Percentiles rank a stretch among this genome's conserved stretches.
Conservation (phyloP, 2,113 vertebrate genomes). For the Brachionichthys hirsutus region DNA sequence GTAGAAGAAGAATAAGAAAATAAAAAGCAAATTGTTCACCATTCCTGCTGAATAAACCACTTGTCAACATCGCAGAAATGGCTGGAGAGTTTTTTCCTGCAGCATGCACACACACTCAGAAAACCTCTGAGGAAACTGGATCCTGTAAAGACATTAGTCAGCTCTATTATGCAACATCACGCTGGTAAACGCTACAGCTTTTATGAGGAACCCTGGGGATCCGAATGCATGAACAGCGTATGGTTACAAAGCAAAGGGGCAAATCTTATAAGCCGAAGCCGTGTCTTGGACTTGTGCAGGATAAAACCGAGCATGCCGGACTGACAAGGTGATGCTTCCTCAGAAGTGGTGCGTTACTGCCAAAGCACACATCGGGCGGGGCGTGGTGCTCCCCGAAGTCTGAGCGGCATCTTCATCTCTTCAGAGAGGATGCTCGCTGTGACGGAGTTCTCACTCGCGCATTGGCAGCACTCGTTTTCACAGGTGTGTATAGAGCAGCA, state of each 20-base stretch:
- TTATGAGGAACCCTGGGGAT: slow-evolving; percentile 32
- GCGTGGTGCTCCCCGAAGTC: slow-evolving; percentile 55
- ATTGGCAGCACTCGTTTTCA: slow-evolving; percentile 64
- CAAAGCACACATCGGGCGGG: slow-evolving; percentile 67
- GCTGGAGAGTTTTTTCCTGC: slow-evolving; percentile 44
- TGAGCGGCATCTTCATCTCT: slow-evolving; percentile 69
- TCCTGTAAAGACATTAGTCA: slow-evolving; percentile 25
- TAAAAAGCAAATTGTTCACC: slow-evolving; percentile 80
- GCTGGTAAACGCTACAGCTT: slow-evolving; percentile 5
- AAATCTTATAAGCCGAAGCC: slow-evolving; percentile 20
- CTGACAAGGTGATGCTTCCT: slow-evolving; percentile 75
- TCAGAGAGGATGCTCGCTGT: slow-evolving; percentile 56
- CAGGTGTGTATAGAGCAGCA: slow-evolving; percentile 51
- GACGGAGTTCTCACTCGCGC: slow-evolving; percentile 51
- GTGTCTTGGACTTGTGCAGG: slow-evolving; percentile 37
- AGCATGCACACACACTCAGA: slow-evolving; percentile 5
- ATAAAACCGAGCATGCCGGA: slow-evolving; percentile 41
- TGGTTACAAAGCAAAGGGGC: slow-evolving; percentile 33
- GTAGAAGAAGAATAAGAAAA: slow-evolving; percentile 67
- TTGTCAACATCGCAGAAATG: slow-evolving; percentile 70
- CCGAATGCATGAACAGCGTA: slow-evolving; percentile 33
- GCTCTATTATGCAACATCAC: slow-evolving; percentile 26
- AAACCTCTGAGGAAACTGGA: slow-evolving; percentile 9
- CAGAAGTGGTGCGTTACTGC: slow-evolving; percentile 52
- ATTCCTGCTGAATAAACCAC: slow-evolving; percentile 86